phyloP scores from a whole-genome alignment of 1,140 invertebrate genomes.

The Sminthurides bifidus region DNA sequence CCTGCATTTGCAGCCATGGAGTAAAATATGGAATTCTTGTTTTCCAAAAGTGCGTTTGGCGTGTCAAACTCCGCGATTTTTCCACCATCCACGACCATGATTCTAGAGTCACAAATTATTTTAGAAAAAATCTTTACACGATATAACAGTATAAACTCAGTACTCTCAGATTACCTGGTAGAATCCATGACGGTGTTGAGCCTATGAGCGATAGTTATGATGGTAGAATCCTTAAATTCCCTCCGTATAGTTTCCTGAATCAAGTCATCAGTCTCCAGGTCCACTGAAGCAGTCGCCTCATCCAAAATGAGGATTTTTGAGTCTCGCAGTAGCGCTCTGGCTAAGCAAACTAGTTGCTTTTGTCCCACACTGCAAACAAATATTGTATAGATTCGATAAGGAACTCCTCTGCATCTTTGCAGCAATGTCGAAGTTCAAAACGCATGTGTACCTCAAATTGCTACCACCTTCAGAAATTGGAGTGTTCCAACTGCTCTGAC shows the following conservation, averaged over 20 bases:
- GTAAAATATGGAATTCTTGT: constrained; percentile 44
- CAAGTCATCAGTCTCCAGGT: constrained; percentile 40
- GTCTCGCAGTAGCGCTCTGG: constrained; percentile 70
- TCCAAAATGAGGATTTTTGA: constrained; percentile 71
- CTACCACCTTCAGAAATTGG: too few relatives aligned
- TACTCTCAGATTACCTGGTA: constrained; percentile 52
- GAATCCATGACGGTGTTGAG: constrained; percentile 90
- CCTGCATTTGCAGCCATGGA: constrained; percentile 47
- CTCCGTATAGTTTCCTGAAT: constrained; percentile 70
- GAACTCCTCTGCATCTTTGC: too few relatives aligned
- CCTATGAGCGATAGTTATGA: constrained; percentile 87
- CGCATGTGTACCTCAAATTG: too few relatives aligned
- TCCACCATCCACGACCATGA: constrained; percentile 47
- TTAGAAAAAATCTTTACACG: too few relatives aligned
- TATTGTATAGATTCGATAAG: too few relatives aligned
- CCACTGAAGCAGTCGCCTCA: constrained; percentile 45
- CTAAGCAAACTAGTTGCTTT: constrained; percentile 49
- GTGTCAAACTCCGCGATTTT: constrained; percentile 38
- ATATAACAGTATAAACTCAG: too few relatives aligned
- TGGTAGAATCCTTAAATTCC: constrained; percentile 76
- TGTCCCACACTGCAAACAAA: constrained; percentile 8
- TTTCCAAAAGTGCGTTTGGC: constrained; percentile 38
- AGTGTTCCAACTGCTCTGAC: too few relatives aligned
- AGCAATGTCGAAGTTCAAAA: too few relatives aligned
- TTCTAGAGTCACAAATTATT: too few relatives aligned